phyloP scores from a whole-genome alignment of 92 coral and sea anemone species.

The Chrysogorgia sp. region DNA sequence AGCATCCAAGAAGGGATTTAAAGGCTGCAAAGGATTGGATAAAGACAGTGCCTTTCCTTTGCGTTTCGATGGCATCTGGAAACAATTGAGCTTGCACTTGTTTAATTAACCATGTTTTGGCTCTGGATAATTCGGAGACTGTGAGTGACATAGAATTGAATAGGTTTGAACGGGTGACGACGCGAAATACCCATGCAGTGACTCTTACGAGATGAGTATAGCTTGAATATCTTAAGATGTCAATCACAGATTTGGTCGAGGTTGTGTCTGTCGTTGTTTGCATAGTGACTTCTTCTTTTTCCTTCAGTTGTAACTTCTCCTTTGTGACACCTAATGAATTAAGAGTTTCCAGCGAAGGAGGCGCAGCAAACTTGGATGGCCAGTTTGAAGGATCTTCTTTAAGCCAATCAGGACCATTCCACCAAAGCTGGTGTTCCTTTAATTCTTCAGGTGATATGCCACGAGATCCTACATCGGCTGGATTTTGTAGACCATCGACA shows the following conservation, averaged over 20 bases:
- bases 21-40: background rate
- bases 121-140: constrained; percentile 48
- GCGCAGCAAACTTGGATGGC: no score
- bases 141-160: constrained; percentile 29
- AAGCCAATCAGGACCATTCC: constrained; percentile 31
- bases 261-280: no score
- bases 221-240: constrained; percentile 53
- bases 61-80: constrained; percentile 25
- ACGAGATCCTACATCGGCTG: constrained; percentile 47
- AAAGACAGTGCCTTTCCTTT: background rate
- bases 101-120: constrained; percentile 38
- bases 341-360: constrained; percentile 49
- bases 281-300: constrained; percentile 46
- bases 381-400: constrained; percentile 16
- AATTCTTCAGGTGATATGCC: no score
- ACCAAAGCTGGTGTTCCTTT: constrained; percentile 32
- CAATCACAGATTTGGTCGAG: no score
- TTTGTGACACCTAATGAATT: constrained; percentile 22
- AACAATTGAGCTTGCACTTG: constrained; percentile 37
- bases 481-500: no score
- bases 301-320: constrained; percentile 44
- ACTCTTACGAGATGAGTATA: constrained; percentile 43
- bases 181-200: constrained; percentile 56
- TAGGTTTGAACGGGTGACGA: constrained; percentile 47
- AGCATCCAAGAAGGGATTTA: constrained; percentile 58